Conservation (phyloP, 92 coral and sea anemone genomes). For the Zoanthus sociatus region DNA sequence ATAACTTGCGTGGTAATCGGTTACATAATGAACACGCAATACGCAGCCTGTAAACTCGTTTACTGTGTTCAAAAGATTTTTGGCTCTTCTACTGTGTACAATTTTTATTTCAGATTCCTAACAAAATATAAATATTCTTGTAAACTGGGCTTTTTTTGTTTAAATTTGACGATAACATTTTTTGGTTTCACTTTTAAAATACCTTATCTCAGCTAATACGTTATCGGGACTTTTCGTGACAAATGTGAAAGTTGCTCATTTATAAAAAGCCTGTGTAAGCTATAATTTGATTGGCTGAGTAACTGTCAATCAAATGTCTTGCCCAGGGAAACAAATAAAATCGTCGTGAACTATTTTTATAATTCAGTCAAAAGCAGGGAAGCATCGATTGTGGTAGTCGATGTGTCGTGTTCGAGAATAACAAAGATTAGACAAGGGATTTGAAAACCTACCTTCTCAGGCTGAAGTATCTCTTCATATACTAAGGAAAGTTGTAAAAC, state of each 20-base stretch:
- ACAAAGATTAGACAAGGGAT: neutral
- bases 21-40: too few relatives aligned
- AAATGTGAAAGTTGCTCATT: neutral
- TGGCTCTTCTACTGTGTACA: too few relatives aligned
- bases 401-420: neutral
- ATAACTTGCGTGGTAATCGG: too few relatives aligned
- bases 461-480: neutral
- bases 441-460: neutral
- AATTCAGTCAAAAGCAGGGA: slow-evolving; percentile 26
- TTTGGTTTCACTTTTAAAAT: neutral
- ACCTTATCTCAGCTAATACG: neutral
- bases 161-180: too few relatives aligned
- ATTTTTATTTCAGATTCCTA: too few relatives aligned
- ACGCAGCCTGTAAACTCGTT: too few relatives aligned
- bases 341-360: slow-evolving; percentile 36
- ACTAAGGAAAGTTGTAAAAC: neutral
- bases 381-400: neutral
- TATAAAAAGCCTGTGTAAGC: neutral
- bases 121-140: too few relatives aligned
- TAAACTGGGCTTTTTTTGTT: too few relatives aligned
- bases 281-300: slow-evolving; percentile 29
- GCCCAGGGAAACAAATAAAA: slow-evolving; percentile 41
- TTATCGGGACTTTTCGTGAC: slow-evolving; percentile 34
- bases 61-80: too few relatives aligned
- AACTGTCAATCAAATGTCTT: slow-evolving; percentile 16